Conservation (phyloP, 2,113 vertebrate genomes). For the Nerophis ophidion region DNA sequence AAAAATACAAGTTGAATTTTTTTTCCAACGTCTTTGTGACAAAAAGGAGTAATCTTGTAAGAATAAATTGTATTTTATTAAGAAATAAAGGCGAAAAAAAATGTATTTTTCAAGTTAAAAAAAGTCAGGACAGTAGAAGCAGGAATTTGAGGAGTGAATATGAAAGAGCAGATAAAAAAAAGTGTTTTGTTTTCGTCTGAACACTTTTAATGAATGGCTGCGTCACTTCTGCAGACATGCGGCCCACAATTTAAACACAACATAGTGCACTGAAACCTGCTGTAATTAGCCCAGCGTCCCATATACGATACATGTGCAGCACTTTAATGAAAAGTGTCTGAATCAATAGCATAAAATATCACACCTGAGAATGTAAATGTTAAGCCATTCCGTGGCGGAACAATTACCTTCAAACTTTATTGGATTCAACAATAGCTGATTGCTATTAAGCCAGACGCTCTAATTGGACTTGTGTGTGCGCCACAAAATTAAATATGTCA, state of each 20-base stretch:
- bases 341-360: constrained; percentile 67
- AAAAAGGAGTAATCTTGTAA: too few species aligned
- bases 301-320: not conserved
- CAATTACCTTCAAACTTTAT: not conserved
- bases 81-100: too few species aligned
- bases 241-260: constrained; percentile 28
- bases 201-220: not conserved
- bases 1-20: too few species aligned
- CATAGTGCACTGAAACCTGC: constrained; percentile 2
- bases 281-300: constrained; percentile 24
- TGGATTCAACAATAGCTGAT: constrained; percentile 25
- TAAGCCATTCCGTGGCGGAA: constrained; percentile 27
- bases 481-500: constrained; percentile 3
- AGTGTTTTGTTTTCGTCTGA: too few species aligned
- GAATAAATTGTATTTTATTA: too few species aligned
- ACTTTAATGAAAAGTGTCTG: constrained; percentile 65
- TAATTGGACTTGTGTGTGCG: constrained; percentile 44
- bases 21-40: too few species aligned
- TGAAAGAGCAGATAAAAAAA: too few species aligned
- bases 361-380: constrained; percentile 73
- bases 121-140: too few species aligned
- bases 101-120: too few species aligned
- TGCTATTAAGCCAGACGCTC: constrained; percentile 29
- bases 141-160: too few species aligned
- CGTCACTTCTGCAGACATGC: constrained; percentile 18